Evolutionary conservation across 2,888 invertebrate species (phyloP), one percentile per base, ranked within the genome.

Genomic region (Blastobasis lacticolella): DNA sequence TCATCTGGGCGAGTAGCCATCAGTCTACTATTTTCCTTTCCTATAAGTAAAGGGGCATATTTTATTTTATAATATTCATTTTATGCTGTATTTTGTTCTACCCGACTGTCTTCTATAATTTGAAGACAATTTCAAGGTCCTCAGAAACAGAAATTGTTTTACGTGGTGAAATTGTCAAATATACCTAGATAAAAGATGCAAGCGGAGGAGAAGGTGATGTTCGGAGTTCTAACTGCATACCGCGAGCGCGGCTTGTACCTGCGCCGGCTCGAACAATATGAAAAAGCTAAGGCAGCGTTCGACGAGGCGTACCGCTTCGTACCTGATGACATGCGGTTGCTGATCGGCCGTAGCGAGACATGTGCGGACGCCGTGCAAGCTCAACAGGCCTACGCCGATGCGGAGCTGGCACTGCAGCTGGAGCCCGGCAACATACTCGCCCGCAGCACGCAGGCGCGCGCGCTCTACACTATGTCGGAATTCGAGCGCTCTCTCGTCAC

Each of bases 401-500:
- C 88, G 0, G 85, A 87, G 57, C 60, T 81, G 40, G 88, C 88
- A 1, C 77, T 87, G 37, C 76, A 79, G 57, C 66, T 87, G 8
- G 81, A 79, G 56, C 87, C 88, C 1, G 60, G 56, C 0, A 86
- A 84, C 57, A 84, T 87, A 83, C 77, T 70, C 36, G 87, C 88
- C 1, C 73, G 75, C 23, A 83, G 83, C 56, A 84, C 86, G 85
- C 86, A 87, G 59, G 73, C 85, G 2, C 77, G 83, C 1, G 88
- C 87, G 10, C 72, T 86, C 74, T 87, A 88, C 58, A 81, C 85
- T 8, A 81, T 87, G 83, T 80, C 82, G 0, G 85, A 88, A 58
- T 88, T 87, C 54, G 88, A 88, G 54, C 72, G 78, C 42, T 84
- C 85, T 2, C 78, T 87, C 4, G 81, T 88, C n/a, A 82, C 84